These are phyloP conservation scores for Sterna hirundo DNA, from an alignment of 2,113 vertebrate genomes.

Conservation along the genomic window DNA sequence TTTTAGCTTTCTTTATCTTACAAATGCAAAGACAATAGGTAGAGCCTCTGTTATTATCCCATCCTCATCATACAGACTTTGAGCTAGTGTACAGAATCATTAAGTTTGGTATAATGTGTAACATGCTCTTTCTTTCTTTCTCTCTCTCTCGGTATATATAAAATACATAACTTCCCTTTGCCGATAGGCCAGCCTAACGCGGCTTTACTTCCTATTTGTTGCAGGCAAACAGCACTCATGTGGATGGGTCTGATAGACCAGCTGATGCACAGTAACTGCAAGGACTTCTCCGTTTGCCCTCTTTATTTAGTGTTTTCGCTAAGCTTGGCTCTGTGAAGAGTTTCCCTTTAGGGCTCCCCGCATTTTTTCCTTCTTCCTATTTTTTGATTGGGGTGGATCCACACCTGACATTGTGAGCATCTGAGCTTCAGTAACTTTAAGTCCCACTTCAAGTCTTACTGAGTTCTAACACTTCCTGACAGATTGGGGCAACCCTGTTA, in stretches of 20 bases:
- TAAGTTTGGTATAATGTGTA: neutral
- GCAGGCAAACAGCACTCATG: neutral
- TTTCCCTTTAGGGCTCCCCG: neutral
- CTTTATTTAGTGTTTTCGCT: neutral
- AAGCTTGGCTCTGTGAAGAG: neutral
- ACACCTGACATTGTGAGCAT: conserved; percentile 47
- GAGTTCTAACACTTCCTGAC: conserved; percentile 59
- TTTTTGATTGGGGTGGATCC: neutral
- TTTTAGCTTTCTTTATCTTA: conserved; percentile 14
- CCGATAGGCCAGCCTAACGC: neutral
- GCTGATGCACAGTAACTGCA: neutral
- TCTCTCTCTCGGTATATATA: neutral
- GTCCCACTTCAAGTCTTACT: conserved; percentile 21
- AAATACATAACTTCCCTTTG: neutral
- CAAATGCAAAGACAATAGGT: neutral
- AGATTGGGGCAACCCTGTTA: conserved; percentile 61
- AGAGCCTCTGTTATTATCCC: neutral
- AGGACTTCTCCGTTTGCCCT: neutral
- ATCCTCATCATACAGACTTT: neutral
- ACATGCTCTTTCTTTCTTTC: neutral
- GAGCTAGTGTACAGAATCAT: neutral
- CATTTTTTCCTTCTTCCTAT: neutral
- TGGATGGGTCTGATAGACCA: neutral
- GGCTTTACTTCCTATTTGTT: neutral
- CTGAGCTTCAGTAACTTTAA: conserved; percentile 52